A percentile compares a stretch with the other conserved stretches of the same genome.
phyloP scores from a whole-genome alignment of 2,888 invertebrate genomes.

The Chalcosyrphus nemorum region DNA sequence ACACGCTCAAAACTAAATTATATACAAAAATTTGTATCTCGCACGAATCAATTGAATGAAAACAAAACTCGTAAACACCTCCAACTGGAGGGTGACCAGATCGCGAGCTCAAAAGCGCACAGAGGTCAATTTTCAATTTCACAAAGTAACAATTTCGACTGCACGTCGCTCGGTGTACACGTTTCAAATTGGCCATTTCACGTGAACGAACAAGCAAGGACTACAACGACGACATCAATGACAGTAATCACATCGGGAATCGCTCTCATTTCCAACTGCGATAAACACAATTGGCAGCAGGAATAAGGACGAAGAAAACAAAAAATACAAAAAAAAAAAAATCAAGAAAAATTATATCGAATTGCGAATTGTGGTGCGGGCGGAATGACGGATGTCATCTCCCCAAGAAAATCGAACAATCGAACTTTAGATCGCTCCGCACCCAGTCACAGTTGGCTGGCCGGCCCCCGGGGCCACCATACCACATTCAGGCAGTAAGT shows the following conservation, averaged over 20 bases:
- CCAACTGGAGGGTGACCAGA: not conserved
- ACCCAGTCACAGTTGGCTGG: slow-evolving; percentile 5
- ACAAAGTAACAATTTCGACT: slow-evolving; percentile 64
- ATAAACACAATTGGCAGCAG: slow-evolving; percentile 66
- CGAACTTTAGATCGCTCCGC: slow-evolving; percentile 62
- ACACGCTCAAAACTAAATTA: slow-evolving; percentile 36
- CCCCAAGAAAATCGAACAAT: slow-evolving; percentile 66
- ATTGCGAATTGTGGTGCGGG: slow-evolving; percentile 36
- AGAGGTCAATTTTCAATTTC: slow-evolving; percentile 65
- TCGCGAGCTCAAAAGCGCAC: slow-evolving; percentile 11
- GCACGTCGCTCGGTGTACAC: slow-evolving; percentile 39
- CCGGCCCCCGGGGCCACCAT: not conserved
- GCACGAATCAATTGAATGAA: slow-evolving; percentile 43
- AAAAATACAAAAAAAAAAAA: not conserved
- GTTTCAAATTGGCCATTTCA: slow-evolving; percentile 69
- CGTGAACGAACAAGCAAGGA: slow-evolving; percentile 51
- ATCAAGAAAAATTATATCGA: slow-evolving; percentile 7
- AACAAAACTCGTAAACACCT: slow-evolving; percentile 58
- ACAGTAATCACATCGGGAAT: slow-evolving; percentile 72
- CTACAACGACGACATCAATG: slow-evolving; percentile 66
- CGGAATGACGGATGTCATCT: slow-evolving; percentile 68
- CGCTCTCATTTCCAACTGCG: slow-evolving; percentile 63
- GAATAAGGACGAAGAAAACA: not conserved
- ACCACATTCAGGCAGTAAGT: slow-evolving; percentile 45
- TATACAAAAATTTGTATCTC: slow-evolving; percentile 49